Evolutionary conservation across 2,888 invertebrate species (phyloP).

Genomic region (Troilus luridus): DNA sequence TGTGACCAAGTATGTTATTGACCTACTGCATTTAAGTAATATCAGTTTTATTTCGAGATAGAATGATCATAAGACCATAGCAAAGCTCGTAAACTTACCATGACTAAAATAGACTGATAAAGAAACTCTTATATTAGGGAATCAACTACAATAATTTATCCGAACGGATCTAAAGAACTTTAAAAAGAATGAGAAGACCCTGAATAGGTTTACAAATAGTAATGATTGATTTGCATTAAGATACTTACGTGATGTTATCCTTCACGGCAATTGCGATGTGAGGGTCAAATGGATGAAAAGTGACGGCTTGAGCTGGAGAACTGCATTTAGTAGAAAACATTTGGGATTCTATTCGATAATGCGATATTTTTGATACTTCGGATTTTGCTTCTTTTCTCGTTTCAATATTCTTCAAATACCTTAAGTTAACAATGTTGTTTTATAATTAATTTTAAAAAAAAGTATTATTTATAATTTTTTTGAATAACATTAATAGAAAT

Average conservation of each 20-base stretch:
- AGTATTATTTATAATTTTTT: too few species aligned
- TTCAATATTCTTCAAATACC: conserved; percentile 77
- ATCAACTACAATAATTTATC: not conserved
- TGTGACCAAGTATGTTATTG: not conserved
- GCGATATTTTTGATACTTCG: conserved; percentile 74
- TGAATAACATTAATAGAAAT: too few species aligned
- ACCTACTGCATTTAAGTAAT: not conserved
- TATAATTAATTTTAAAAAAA: too few species aligned
- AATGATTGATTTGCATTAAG: not conserved
- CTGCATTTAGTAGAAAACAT: conserved; percentile 86
- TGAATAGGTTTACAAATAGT: not conserved
- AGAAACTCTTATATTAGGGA: not conserved
- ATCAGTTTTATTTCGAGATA: not conserved
- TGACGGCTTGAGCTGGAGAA: conserved; percentile 82
- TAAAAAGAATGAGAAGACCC: not conserved
- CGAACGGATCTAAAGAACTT: not conserved
- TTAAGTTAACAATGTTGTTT: conserved; percentile 62
- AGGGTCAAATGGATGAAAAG: conserved; percentile 92
- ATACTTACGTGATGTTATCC: conserved; percentile 81
- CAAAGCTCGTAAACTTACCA: not conserved
- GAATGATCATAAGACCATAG: not conserved
- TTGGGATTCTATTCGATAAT: conserved; percentile 83
- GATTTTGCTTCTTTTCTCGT: conserved; percentile 78
- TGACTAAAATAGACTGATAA: not conserved
- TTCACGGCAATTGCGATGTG: conserved; percentile 89